Percentiles rank a stretch among this genome's conserved stretches.
phyloP scores from a whole-genome alignment of 2,888 invertebrate species.

The Melipona beecheii region DNA sequence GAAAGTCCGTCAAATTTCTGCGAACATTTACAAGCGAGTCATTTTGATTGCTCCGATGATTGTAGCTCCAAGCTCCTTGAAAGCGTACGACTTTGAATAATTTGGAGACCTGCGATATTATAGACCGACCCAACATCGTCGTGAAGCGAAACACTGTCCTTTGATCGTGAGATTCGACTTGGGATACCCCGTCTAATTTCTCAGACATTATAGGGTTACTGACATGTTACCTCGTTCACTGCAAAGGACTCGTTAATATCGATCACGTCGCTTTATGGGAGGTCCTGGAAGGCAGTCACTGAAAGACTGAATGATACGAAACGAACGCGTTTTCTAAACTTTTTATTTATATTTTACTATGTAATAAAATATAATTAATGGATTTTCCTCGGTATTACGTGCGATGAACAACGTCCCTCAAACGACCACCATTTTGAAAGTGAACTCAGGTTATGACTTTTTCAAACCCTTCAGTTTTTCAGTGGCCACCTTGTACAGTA shows the following conservation, averaged over 20 bases:
- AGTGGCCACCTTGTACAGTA: no score
- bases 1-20: no score
- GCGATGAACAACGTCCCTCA: no score
- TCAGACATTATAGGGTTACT: background rate
- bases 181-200: background rate
- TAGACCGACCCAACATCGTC: background rate
- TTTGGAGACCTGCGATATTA: background rate
- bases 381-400: no score
- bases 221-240: slow-evolving; percentile 3
- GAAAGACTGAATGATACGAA: no score
- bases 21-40: no score
- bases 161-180: background rate
- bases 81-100: background rate
- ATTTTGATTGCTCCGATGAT: background rate
- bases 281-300: background rate
- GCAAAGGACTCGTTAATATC: slow-evolving; percentile 1
- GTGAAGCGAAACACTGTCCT: background rate
- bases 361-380: no score
- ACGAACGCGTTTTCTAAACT: no score
- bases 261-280: background rate
- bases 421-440: no score
- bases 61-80: background rate
- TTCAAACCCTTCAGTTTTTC: no score
- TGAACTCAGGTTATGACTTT: no score
- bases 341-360: no score